Evolutionary conservation across 2,113 vertebrate genomes (phyloP), one percentile per base, ranked within the genome.

Genomic region (Origma solitaria): DNA sequence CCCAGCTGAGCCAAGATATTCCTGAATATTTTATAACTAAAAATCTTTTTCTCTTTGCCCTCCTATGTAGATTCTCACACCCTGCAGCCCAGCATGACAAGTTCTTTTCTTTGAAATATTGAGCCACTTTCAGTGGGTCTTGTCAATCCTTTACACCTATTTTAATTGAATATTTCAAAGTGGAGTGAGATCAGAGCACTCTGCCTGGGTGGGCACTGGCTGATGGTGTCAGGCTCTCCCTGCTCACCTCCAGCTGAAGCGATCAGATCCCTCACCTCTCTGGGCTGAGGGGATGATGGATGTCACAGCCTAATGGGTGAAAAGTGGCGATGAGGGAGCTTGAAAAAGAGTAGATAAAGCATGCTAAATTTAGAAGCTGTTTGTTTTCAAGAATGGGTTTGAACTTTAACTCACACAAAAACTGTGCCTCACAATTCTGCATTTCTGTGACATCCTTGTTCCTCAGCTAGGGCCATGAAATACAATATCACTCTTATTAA

Each of bases 121-220:
- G 71, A 91, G 85, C 54, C 66, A 86, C 68, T 95, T 95, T 85
- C 62, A n/a, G 82, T 69, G 53, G 54, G 75, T 65, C 78, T 82
- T 94, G 84, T 94, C 94, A 94, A 72, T 85, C 84, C 75, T 92
- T 95, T 86, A 62, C 78, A 82, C 71, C 73, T 86, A 70, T 92
- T 90, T 94, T 92, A 96, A 93, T 91, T 93, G 94, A 95, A 30
- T 91, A 71, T 91, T 92, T 96, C 95, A 88, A 95, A 96, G 90
- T 5, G 0, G 50, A 77, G 47, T 8, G 47, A 90, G 90, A 94
- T 95, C 84, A 96, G 90, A 97, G 87, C 50, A 18, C 54, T 86
- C 50, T 47, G 44, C 71, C 70, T 79, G 77, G 93, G 95, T 92
- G 94, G 94, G 89, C 89, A 40, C 42, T 35, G 42, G 8, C 53